These are phyloP conservation scores for Ictidomys tridecemlineatus DNA, from an alignment of 2,113 vertebrate species.

Conservation along the genomic window DNA sequence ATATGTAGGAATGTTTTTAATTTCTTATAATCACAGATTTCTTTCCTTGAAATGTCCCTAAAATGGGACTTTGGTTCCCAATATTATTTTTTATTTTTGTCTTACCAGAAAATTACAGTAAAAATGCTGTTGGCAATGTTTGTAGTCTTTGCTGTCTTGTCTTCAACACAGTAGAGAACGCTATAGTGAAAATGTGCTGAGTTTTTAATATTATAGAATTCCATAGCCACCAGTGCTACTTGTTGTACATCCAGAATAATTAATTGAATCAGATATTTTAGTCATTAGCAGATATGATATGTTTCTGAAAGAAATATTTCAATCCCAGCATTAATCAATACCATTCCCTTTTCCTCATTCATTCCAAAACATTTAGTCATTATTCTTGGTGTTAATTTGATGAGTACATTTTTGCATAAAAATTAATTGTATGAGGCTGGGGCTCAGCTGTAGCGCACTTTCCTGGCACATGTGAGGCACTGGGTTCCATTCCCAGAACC, in stretches of 20 bases:
- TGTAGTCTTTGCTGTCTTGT: slow-evolving; percentile 58
- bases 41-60: slow-evolving; percentile 44
- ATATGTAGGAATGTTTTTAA: background rate
- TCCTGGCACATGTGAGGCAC: no score
- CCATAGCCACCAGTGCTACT: slow-evolving; percentile 5
- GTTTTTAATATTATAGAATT: slow-evolving; percentile 60
- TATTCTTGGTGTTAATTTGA: background rate
- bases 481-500: no score
- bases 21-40: slow-evolving; percentile 26
- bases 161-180: slow-evolving; percentile 41
- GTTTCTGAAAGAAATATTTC: slow-evolving; percentile 27
- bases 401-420: background rate
- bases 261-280: slow-evolving; percentile 55
- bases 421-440: background rate
- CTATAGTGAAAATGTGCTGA: slow-evolving; percentile 18
- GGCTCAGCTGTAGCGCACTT: no score
- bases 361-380: background rate
- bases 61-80: slow-evolving; percentile 64
- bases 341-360: background rate
- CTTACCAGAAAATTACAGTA: slow-evolving; percentile 72
- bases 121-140: slow-evolving; percentile 63
- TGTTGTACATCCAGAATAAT: slow-evolving; percentile 42
- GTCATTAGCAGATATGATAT: background rate
- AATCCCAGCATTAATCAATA: background rate
- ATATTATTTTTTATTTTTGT: slow-evolving; percentile 58